Percentiles rank a stretch among this genome's conserved stretches.
phyloP scores from a whole-genome alignment of 2,888 invertebrate genomes.

The Molanna angustata region DNA sequence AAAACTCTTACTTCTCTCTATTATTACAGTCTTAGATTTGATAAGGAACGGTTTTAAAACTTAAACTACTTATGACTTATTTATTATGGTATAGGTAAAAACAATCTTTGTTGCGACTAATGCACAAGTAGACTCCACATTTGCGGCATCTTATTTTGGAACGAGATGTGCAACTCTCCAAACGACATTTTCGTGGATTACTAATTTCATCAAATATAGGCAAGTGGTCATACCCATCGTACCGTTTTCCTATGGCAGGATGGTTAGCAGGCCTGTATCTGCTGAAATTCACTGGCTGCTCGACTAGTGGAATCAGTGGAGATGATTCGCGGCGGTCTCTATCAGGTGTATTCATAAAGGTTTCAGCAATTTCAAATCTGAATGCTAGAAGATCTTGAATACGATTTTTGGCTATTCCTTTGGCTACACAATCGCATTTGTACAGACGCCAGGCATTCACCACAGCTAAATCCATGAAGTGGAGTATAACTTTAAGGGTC shows the following conservation, averaged over 20 bases:
- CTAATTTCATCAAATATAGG: conserved; percentile 34
- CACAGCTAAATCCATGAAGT: conserved; percentile 35
- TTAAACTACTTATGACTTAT: no score
- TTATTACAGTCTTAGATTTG: no score
- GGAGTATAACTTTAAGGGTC: conserved; percentile 36
- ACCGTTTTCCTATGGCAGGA: conserved; percentile 33
- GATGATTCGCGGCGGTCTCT: not conserved
- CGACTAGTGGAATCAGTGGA: no score
- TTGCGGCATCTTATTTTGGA: not conserved
- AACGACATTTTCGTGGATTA: conserved; percentile 33
- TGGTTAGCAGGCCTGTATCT: conserved; percentile 22
- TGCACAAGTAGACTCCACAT: not conserved
- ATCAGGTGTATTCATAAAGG: conserved; percentile 18
- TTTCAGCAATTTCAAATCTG: conserved; percentile 29
- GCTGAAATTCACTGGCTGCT: no score
- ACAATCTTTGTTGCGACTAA: not conserved
- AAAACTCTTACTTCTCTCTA: no score
- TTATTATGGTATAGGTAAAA: no score
- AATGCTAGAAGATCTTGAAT: conserved; percentile 19
- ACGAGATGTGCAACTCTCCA: conserved; percentile 22
- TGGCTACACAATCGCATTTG: conserved; percentile 23
- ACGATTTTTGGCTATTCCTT: not conserved
- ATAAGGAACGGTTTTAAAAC: no score
- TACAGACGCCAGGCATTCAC: conserved; percentile 36
- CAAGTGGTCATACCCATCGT: conserved; percentile 35